Percentiles rank a stretch among this genome's conserved stretches.
Evolutionary conservation across 2,113 vertebrate genomes (phyloP).

Genomic region (Centrocercus urophasianus): DNA sequence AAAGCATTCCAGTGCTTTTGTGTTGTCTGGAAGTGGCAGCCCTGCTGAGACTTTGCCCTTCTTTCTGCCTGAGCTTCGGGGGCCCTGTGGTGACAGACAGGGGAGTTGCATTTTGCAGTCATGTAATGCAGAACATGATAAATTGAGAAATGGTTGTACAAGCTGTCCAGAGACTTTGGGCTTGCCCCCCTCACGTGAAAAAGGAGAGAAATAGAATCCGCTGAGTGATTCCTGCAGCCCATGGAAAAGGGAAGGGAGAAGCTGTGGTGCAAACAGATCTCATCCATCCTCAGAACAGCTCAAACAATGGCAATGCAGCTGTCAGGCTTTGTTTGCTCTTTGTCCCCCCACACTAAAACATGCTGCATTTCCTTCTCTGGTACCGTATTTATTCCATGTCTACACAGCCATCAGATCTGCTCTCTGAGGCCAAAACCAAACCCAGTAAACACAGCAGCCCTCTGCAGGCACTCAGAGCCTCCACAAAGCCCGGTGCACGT

Average conservation of each 20-base stretch:
- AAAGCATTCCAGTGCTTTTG: neutral
- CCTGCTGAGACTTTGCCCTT: neutral
- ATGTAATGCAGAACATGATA: neutral
- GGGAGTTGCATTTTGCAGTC: neutral
- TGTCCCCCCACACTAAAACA: neutral
- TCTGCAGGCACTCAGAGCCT: neutral
- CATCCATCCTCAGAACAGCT: neutral
- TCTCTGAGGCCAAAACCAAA: accelerated
- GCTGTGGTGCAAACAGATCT: neutral
- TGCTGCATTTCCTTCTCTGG: neutral
- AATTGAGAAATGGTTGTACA: neutral
- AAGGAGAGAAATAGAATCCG: neutral
- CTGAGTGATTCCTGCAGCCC: neutral
- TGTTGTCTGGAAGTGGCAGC: neutral
- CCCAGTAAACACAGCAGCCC: neutral
- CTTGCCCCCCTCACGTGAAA: neutral
- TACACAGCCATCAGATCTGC: neutral
- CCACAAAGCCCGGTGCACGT: accelerated
- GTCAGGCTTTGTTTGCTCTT: neutral
- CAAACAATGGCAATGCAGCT: accelerated
- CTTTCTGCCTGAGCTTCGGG: neutral
- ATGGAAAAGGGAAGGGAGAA: neutral
- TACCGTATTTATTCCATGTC: accelerated
- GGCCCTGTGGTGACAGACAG: neutral
- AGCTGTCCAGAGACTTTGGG: neutral